phyloP scores from a whole-genome alignment of 92 coral and sea anemone species.

The Porites evermanni region DNA sequence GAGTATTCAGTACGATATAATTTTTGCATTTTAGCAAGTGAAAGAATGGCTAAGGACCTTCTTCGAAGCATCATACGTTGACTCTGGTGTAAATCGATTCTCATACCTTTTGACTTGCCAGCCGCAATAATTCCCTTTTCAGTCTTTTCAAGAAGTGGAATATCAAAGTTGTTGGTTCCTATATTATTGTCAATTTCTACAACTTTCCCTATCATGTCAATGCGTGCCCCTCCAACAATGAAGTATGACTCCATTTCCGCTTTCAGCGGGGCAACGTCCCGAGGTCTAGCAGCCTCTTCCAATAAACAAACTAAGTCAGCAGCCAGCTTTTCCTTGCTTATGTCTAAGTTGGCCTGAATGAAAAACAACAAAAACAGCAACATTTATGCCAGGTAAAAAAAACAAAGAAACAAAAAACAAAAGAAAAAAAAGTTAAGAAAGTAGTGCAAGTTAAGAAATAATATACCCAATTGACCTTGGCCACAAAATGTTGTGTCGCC shows the following conservation, averaged over 20 bases:
- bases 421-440: too few relatives aligned
- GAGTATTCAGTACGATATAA: too few relatives aligned
- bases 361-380: too few relatives aligned
- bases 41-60: background rate
- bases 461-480: too few relatives aligned
- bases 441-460: too few relatives aligned
- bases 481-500: too few relatives aligned
- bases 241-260: background rate
- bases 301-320: too few relatives aligned
- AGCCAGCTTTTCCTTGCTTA: too few relatives aligned
- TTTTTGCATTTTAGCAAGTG: too few relatives aligned
- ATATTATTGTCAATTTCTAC: background rate
- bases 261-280: background rate
- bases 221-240: background rate
- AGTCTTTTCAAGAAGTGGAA: background rate
- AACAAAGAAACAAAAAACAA: too few relatives aligned
- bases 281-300: background rate
- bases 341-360: too few relatives aligned
- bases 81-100: background rate
- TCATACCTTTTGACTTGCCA: background rate
- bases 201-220: background rate
- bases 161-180: background rate
- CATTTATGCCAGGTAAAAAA: too few relatives aligned
- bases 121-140: background rate
- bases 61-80: background rate